Base-by-base conservation (phyloP, 2,888 invertebrate genomes). In the Heliconius sara region DNA sequence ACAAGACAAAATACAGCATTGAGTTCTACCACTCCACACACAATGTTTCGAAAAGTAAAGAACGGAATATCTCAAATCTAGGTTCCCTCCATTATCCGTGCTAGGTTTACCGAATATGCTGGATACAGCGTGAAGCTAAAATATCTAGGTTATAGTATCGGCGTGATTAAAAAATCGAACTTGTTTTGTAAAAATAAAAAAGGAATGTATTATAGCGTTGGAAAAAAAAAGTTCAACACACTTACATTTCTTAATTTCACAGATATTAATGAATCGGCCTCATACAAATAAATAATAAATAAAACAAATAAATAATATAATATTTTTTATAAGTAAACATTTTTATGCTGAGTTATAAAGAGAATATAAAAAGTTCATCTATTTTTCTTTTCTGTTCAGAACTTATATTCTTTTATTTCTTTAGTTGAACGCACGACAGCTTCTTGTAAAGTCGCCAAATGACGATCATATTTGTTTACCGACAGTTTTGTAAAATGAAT, bases 401-500 rank as follows among this genome's bases (percentile, higher is more conserved):
- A 67, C 70, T 80, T 71, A 70, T 73, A 47, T 76, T 80, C 80
- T 81, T 80, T 81, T 79, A 78, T 81, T 83, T 83, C 78, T 83
- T 82, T 77, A 83, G 81, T 76, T 79, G 76, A 76, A 80, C 80
- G 76, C 79, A 81, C 85, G 80, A 75, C 80, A 76, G 78, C 76
- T 71, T 86, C 85, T 86, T 85, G 86, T 86, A 81, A 85, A 83
- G 83, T 78, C 78, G 86, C 86, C 87, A 85, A 85, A 88, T 89
- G 88, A 90, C 86, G 84, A 86, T 90, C 87, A 86, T 84, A 81
- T 85, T 81, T 92, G 91, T 91, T 92, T 91, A 91, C 89, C 89
- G 85, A 87, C 85, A 81, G 86, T 92, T 91, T 90, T 87, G 89
- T 88, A 89, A 90, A 88, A 86, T 87, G 89, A 91, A 92, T 92